Conservation (phyloP, 2,888 invertebrate species). For the Catocala fraxini region DNA sequence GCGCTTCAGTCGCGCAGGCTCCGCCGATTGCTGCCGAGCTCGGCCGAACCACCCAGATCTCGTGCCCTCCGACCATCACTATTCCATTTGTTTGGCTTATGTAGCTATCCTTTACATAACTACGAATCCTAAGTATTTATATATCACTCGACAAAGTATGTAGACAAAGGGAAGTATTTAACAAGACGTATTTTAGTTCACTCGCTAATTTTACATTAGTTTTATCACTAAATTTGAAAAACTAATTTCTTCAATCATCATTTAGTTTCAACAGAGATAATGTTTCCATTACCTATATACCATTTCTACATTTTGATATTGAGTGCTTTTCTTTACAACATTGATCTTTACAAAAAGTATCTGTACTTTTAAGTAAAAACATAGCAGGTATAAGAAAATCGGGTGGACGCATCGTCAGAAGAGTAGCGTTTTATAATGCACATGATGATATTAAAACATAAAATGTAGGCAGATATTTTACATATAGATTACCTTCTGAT, state of each 20-base stretch:
- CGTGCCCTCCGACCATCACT: slow-evolving; percentile 51
- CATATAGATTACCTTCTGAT: slow-evolving; percentile 40
- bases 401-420: no score
- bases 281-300: no score
- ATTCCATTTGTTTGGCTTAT: slow-evolving; percentile 50
- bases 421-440: slow-evolving; percentile 24
- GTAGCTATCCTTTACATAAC: slow-evolving; percentile 22
- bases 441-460: slow-evolving; percentile 22
- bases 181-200: slow-evolving; percentile 38
- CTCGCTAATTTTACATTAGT: background rate
- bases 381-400: no score
- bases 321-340: no score
- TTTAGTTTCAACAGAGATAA: background rate
- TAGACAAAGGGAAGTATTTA: slow-evolving; percentile 37
- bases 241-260: background rate
- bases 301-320: no score
- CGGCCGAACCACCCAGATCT: slow-evolving; percentile 56
- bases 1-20: slow-evolving; percentile 65
- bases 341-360: no score
- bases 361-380: no score
- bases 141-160: slow-evolving; percentile 33
- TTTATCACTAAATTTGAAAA: background rate
- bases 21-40: slow-evolving; percentile 69
- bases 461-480: slow-evolving; percentile 32
- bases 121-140: slow-evolving; percentile 26